These are phyloP conservation scores for Melitaea athalia DNA, from an alignment of 2,888 invertebrate genomes.

Conservation along the genomic window DNA sequence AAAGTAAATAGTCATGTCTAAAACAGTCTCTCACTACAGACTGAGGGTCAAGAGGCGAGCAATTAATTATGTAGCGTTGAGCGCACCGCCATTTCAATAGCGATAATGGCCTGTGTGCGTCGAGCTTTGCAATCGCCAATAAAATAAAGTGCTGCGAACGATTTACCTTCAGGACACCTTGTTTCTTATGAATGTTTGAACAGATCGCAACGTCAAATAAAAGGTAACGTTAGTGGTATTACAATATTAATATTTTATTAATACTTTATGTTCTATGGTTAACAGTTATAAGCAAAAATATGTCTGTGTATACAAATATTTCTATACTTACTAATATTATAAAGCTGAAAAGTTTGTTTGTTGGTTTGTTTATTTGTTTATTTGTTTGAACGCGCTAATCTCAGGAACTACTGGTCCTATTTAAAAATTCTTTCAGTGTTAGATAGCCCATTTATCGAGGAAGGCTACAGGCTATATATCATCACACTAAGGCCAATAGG, in stretches of 20 bases:
- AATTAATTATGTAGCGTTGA: constrained; percentile 46
- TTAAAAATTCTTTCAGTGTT: too few species aligned
- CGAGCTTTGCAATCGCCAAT: constrained; percentile 38
- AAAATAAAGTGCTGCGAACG: constrained; percentile 34
- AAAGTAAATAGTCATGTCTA: constrained; percentile 17
- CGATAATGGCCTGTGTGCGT: constrained; percentile 42
- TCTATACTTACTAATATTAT: too few species aligned
- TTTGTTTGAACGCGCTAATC: too few species aligned
- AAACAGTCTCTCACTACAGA: constrained; percentile 11
- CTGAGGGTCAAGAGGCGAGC: constrained; percentile 41
- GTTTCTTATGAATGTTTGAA: not conserved
- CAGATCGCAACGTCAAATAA: not conserved
- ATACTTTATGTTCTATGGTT: too few species aligned
- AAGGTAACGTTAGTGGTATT: not conserved
- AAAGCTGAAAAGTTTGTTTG: too few species aligned
- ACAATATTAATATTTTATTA: not conserved
- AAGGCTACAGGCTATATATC: too few species aligned
- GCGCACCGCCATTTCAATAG: constrained; percentile 43
- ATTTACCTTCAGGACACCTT: constrained; percentile 11
- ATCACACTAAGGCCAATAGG: too few species aligned
- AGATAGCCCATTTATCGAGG: too few species aligned
- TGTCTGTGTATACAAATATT: too few species aligned
- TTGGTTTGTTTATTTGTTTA: too few species aligned
- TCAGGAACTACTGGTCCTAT: too few species aligned
- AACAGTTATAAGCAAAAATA: too few species aligned